Percentiles rank a stretch among this genome's conserved stretches.
Conservation (phyloP, 2,113 vertebrate species). For the Craseonycteris thonglongyai region DNA sequence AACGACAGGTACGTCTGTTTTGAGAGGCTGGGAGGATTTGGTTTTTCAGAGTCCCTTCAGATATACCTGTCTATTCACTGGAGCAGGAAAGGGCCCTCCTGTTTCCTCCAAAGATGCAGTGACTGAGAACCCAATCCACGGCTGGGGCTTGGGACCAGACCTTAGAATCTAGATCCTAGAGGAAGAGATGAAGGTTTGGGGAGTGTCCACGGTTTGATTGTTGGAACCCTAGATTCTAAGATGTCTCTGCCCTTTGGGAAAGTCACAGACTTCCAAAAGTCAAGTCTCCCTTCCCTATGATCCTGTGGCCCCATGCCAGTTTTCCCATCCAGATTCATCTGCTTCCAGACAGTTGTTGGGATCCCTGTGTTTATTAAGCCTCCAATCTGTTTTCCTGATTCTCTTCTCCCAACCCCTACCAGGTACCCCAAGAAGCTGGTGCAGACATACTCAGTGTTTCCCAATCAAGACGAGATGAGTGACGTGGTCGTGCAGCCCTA, state of each 20-base stretch:
- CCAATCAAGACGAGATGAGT: slow-evolving; percentile 99
- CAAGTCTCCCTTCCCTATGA: background rate
- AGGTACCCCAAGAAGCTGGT: slow-evolving; percentile 97
- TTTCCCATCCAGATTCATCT: background rate
- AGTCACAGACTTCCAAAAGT: background rate
- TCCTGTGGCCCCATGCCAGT: background rate
- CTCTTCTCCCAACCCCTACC: background rate
- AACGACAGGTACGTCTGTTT: slow-evolving; percentile 90
- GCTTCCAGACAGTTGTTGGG: background rate
- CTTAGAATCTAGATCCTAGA: background rate
- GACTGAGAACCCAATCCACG: background rate
- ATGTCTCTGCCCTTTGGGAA: background rate
- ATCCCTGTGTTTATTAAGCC: background rate
- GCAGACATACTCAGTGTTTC: slow-evolving; percentile 98
- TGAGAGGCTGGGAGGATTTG: background rate
- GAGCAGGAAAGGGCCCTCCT: background rate
- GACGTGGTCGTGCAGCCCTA: slow-evolving; percentile 98
- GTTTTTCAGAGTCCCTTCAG: background rate
- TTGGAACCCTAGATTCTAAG: background rate
- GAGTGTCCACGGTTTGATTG: background rate
- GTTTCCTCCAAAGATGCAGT: background rate
- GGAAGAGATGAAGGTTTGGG: background rate
- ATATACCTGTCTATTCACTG: background rate
- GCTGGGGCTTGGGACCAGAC: background rate
- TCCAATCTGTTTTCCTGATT: background rate